phyloP scores from a whole-genome alignment of 2,113 vertebrate species.

The Sprattus sprattus region DNA sequence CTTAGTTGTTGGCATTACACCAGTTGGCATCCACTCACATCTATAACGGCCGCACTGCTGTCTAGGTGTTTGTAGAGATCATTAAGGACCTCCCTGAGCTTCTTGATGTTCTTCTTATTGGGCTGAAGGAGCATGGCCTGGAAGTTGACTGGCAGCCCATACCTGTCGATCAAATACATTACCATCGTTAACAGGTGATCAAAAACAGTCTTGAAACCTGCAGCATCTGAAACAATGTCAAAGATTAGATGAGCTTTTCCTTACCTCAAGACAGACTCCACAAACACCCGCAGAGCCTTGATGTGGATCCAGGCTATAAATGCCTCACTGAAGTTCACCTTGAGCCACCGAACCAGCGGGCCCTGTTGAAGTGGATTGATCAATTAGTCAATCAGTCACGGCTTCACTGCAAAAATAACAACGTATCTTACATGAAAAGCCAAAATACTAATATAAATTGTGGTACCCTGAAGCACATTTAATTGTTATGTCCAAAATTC shows the following conservation, averaged over 20 bases:
- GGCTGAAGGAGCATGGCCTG: constrained; percentile 97
- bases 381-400: neutral
- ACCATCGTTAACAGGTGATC: neutral
- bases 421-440: neutral
- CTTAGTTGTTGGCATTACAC: neutral
- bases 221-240: neutral
- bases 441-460: too few relatives aligned
- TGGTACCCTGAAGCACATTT: neutral
- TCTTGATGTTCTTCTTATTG: constrained; percentile 94
- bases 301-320: constrained; percentile 98
- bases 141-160: constrained; percentile 96
- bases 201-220: too few relatives aligned
- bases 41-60: constrained; percentile 93
- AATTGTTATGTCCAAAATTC: neutral
- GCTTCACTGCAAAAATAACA: neutral
- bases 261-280: constrained; percentile 96
- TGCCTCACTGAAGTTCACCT: constrained; percentile 98
- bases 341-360: constrained; percentile 94
- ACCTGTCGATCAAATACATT: constrained; percentile 66
- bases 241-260: neutral
- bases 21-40: constrained; percentile 81
- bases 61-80: constrained; percentile 95
- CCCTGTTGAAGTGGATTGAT: constrained; percentile 71
- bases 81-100: constrained; percentile 88
- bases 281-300: constrained; percentile 93